A percentile compares a stretch with the other conserved stretches of the same genome.
Evolutionary conservation across 2,113 vertebrate genomes (phyloP).

Genomic region (Tursiops truncatus): DNA sequence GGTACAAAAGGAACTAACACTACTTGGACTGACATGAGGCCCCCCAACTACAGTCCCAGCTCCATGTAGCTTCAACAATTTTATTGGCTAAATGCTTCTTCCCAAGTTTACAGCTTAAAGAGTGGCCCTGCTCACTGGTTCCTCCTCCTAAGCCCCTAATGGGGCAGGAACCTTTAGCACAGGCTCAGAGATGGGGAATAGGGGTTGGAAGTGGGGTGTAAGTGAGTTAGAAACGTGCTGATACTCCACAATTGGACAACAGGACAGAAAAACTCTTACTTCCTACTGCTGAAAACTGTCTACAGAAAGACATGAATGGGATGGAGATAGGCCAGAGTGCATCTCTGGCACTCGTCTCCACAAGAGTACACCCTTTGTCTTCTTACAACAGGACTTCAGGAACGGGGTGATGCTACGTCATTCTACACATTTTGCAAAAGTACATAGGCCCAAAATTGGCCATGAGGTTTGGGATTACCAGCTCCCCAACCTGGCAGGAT

Average conservation of each 20-base stretch:
- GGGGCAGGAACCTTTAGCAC: background rate
- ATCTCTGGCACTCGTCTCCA: background rate
- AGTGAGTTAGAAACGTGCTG: conserved; percentile 47
- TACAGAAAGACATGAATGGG: conserved; percentile 12
- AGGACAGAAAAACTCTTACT: conserved; percentile 23
- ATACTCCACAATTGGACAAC: conserved; percentile 27
- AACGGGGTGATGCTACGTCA: conserved; percentile 72
- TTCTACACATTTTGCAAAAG: conserved; percentile 91
- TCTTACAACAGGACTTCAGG: background rate
- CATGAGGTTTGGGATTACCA: conserved; percentile 93
- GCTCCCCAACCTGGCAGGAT: conserved; percentile 88
- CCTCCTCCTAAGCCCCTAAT: background rate
- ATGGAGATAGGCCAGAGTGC: background rate
- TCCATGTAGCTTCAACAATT: conserved; percentile 48
- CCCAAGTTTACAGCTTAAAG: conserved; percentile 38
- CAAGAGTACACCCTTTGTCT: background rate
- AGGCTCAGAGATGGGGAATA: background rate
- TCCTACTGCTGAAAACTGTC: conserved; percentile 31
- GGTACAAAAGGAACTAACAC: conserved; percentile 14
- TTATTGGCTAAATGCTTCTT: conserved; percentile 67
- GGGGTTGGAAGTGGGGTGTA: background rate
- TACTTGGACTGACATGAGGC: background rate
- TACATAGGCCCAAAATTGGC: conserved; percentile 97
- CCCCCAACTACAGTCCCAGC: conserved; percentile 26
- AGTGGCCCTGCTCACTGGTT: background rate